Conservation (phyloP, 2,113 vertebrate species). For the Gnathochromis pfefferi region DNA sequence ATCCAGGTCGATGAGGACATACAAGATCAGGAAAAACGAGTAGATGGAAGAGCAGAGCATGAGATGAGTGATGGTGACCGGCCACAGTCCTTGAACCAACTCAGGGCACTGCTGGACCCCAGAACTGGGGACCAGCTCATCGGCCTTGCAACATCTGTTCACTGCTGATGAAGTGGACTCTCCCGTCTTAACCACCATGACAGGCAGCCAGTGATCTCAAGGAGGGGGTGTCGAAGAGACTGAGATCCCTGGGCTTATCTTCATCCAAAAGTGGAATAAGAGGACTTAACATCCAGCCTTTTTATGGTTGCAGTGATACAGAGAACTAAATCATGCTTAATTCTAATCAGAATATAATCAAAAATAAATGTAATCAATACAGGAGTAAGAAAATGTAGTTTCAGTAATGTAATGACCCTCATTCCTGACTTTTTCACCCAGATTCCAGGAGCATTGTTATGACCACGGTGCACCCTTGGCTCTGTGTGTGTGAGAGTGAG, state of each 20-base stretch:
- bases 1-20: background rate
- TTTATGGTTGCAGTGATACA: background rate
- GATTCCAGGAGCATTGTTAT: background rate
- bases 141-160: background rate
- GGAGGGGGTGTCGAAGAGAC: background rate
- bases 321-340: background rate
- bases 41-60: background rate
- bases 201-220: background rate
- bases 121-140: background rate
- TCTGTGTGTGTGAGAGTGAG: background rate
- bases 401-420: background rate
- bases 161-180: background rate
- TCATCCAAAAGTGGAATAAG: background rate
- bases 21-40: accelerated
- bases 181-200: background rate
- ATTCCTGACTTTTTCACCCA: background rate
- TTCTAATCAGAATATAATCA: background rate
- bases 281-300: background rate
- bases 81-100: background rate
- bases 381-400: background rate
- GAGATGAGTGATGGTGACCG: background rate
- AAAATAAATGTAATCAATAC: background rate
- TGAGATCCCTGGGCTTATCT: background rate
- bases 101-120: accelerated
- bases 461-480: background rate